phyloP scores from a whole-genome alignment of 2,888 invertebrate species.

The Gasteruption jaculator region DNA sequence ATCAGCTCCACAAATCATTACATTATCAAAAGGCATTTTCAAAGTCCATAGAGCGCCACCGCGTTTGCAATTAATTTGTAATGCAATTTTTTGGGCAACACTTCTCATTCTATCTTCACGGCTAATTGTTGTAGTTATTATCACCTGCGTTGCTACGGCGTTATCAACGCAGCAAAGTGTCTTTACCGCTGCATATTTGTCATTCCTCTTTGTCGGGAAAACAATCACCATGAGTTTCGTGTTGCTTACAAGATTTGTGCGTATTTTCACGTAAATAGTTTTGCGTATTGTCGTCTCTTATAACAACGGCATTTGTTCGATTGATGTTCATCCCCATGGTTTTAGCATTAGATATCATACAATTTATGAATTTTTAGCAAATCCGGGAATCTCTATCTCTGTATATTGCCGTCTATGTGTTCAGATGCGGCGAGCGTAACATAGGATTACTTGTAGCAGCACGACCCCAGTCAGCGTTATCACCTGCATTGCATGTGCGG shows the following conservation, averaged over 20 bases:
- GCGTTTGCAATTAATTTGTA: slow-evolving; percentile 93
- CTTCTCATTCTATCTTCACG: slow-evolving; percentile 69
- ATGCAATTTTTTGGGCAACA: slow-evolving; percentile 81
- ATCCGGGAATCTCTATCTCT: slow-evolving; percentile 64
- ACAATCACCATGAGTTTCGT: slow-evolving; percentile 75
- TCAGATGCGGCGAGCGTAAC: slow-evolving; percentile 62
- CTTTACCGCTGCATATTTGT: slow-evolving; percentile 85
- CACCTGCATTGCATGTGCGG: slow-evolving; percentile 43
- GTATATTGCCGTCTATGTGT: slow-evolving; percentile 70
- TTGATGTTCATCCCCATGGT: slow-evolving; percentile 68
- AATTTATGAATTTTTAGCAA: slow-evolving; percentile 54
- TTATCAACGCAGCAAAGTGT: slow-evolving; percentile 75
- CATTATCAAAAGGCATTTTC: slow-evolving; percentile 70
- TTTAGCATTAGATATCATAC: slow-evolving; percentile 50
- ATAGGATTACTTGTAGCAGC: slow-evolving; percentile 61
- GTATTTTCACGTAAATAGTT: slow-evolving; percentile 61
- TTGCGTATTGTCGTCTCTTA: slow-evolving; percentile 71
- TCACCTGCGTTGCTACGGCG: slow-evolving; percentile 82
- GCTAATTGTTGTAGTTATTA: slow-evolving; percentile 66
- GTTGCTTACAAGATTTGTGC: slow-evolving; percentile 52
- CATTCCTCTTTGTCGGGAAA: slow-evolving; percentile 75
- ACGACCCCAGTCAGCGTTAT: slow-evolving; percentile 69
- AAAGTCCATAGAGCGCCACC: slow-evolving; percentile 90
- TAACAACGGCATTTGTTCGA: slow-evolving; percentile 57
- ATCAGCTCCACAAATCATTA: slow-evolving; percentile 89